Evolutionary conservation across 2,888 invertebrate species (phyloP).

Genomic region (Diloba caeruleocephala): DNA sequence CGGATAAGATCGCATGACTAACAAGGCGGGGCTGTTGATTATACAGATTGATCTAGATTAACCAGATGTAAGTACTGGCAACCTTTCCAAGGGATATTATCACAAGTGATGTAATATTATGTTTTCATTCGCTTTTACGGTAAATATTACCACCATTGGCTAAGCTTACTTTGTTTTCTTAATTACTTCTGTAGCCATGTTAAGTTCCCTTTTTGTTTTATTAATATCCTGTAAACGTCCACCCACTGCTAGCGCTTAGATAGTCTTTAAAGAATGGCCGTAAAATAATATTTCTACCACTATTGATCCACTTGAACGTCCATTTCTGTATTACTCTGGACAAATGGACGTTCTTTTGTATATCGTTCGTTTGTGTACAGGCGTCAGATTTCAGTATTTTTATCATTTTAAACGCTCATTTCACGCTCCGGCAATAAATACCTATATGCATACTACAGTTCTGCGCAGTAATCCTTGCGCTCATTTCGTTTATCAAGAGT

Average conservation of each 20-base stretch:
- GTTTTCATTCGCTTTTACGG: slow-evolving; percentile 1
- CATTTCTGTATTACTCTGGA: no score
- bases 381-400: background rate
- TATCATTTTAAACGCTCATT: background rate
- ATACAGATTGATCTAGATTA: slow-evolving; percentile 49
- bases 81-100: slow-evolving; percentile 41
- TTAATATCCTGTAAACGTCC: no score
- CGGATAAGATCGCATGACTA: slow-evolving; percentile 37
- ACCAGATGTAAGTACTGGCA: slow-evolving; percentile 30
- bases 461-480: slow-evolving; percentile 45
- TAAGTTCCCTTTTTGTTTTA: background rate
- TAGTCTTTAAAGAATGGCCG: no score
- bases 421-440: slow-evolving; percentile 13
- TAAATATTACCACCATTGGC: slow-evolving; percentile 36
- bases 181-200: slow-evolving; percentile 12
- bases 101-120: slow-evolving; percentile 14
- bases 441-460: slow-evolving; percentile 1
- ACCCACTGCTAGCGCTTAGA: no score
- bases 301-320: no score
- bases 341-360: no score
- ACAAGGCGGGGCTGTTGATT: slow-evolving; percentile 41
- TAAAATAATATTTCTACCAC: no score
- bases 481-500: slow-evolving; percentile 42
- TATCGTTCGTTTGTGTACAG: no score
- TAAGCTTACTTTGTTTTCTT: slow-evolving; percentile 18